Conservation (phyloP, 2,888 invertebrate genomes). For the Andrena haemorrhoa region DNA sequence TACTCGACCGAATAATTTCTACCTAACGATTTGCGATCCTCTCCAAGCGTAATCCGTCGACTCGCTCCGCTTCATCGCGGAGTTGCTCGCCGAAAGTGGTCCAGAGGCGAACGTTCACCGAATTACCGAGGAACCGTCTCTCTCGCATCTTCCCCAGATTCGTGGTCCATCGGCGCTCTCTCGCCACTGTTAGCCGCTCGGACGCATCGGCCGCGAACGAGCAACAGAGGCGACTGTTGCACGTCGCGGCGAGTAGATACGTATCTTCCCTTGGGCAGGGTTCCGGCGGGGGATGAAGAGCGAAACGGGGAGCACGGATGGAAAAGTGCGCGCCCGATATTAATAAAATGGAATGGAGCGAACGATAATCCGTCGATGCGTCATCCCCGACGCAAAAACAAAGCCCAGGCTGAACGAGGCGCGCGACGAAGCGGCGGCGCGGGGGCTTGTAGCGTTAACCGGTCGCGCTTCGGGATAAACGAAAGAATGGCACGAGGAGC, state of each 20-base stretch:
- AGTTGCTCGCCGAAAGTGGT: neutral
- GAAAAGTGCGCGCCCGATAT: constrained; percentile 52
- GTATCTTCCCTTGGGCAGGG: neutral
- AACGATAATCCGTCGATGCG: constrained; percentile 63
- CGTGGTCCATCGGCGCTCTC: constrained; percentile 50
- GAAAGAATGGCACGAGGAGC: constrained; percentile 56
- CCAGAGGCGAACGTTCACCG: neutral
- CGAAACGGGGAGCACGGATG: constrained; percentile 3
- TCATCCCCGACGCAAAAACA: constrained; percentile 44
- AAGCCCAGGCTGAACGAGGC: constrained; percentile 35
- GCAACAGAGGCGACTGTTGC: constrained; percentile 26
- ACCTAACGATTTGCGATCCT: too few relatives aligned
- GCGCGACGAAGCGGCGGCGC: constrained; percentile 12
- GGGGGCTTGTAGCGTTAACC: constrained; percentile 23
- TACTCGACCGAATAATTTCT: too few relatives aligned
- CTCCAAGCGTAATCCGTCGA: neutral
- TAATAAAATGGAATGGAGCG: constrained; percentile 48
- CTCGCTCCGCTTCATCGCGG: too few relatives aligned
- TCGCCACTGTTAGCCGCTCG: constrained; percentile 23
- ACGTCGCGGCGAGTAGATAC: constrained; percentile 6
- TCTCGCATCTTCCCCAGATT: constrained; percentile 19
- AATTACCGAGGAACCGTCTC: constrained; percentile 2
- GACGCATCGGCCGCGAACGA: constrained; percentile 35
- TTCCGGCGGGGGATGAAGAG: neutral
- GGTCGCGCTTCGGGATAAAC: constrained; percentile 44